phyloP scores from a whole-genome alignment of 2,888 invertebrate species.

The Xanthia icteritia region DNA sequence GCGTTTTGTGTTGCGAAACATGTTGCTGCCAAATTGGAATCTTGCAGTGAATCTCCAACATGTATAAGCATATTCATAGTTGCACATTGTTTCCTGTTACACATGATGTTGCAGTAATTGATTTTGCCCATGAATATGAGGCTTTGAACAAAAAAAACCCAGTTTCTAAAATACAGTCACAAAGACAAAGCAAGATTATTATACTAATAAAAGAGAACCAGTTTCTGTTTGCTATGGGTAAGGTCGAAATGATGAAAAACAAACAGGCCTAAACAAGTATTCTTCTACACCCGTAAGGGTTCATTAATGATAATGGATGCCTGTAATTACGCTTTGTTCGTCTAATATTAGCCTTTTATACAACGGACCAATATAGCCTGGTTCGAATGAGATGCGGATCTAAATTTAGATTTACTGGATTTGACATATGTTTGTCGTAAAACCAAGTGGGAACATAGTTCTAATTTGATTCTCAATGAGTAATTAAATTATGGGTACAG shows the following conservation, averaged over 20 bases:
- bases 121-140: not conserved
- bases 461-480: not conserved
- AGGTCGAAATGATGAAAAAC: constrained; percentile 57
- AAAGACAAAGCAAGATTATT: constrained; percentile 31
- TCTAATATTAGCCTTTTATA: constrained; percentile 80
- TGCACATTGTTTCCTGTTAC: not conserved
- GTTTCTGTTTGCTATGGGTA: constrained; percentile 38
- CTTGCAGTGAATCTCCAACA: not conserved
- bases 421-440: not conserved
- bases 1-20: not conserved
- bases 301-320: constrained; percentile 82
- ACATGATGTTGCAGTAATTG: too few relatives aligned
- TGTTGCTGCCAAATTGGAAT: not conserved
- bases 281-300: constrained; percentile 69
- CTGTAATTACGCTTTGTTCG: constrained; percentile 83
- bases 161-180: constrained; percentile 7
- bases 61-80: not conserved
- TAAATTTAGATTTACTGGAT: not conserved
- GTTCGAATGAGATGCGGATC: not conserved
- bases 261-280: constrained; percentile 62
- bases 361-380: constrained; percentile 14
- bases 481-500: not conserved
- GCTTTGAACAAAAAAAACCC: too few relatives aligned
- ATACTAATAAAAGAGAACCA: constrained; percentile 35
- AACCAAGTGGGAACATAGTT: not conserved